A percentile compares a stretch with the other conserved stretches of the same genome.
phyloP scores from a whole-genome alignment of 2,113 vertebrate species.

The Mus musculus region GRCm39 chrX:47769001-47769500 shows the following conservation, averaged over 20 bases:
- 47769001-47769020: background rate
- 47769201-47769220: background rate
- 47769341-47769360: constrained; percentile 37
- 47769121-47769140: background rate
- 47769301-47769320: background rate
- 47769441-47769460: background rate
- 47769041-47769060: background rate
- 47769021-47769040: background rate
- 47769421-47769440: background rate
- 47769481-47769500: background rate
- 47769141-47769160: background rate
- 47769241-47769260: constrained; percentile 34
- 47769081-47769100: constrained; percentile 7
- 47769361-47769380: background rate
- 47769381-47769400: background rate
- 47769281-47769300: background rate
- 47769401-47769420: constrained; percentile 14
- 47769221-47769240: background rate
- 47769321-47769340: constrained; percentile 23
- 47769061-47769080: background rate
- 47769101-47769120: background rate
- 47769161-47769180: background rate
- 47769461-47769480: background rate
- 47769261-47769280: background rate
- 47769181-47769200: background rate